Percentiles rank a stretch among this genome's conserved stretches.
These are phyloP conservation scores for Hypomesus transpacificus DNA, from an alignment of 2,113 vertebrate genomes.

Conservation along the genomic window DNA sequence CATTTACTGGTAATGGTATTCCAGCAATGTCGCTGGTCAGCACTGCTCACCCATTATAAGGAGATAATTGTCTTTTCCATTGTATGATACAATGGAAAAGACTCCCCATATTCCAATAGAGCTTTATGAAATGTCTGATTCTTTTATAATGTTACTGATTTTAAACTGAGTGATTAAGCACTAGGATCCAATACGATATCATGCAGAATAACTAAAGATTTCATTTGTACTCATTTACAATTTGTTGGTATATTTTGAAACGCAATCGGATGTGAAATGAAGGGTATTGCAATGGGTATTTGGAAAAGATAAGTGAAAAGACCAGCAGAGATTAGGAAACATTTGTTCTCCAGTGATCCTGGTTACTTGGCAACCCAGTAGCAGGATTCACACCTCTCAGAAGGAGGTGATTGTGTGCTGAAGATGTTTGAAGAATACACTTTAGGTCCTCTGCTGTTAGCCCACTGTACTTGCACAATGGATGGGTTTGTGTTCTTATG, in stretches of 20 bases:
- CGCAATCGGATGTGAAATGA: background rate
- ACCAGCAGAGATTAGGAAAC: conserved; percentile 52
- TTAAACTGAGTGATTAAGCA: too few species aligned
- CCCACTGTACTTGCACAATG: background rate
- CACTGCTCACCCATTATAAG: conserved; percentile 24
- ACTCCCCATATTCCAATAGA: conserved; percentile 20
- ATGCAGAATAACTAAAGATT: background rate
- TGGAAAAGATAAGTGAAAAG: conserved; percentile 43
- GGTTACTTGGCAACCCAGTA: conserved; percentile 72
- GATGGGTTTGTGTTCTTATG: too few species aligned
- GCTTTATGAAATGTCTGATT: conserved; percentile 28
- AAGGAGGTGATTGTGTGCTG: conserved; percentile 41
- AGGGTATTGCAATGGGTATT: conserved; percentile 1
- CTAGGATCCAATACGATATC: too few species aligned
- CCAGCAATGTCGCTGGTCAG: conserved; percentile 33
- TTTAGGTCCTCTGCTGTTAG: conserved; percentile 56
- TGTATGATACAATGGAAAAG: background rate
- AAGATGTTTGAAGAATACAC: conserved; percentile 26
- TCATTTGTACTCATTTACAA: background rate
- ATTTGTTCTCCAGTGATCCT: conserved; percentile 54
- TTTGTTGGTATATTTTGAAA: background rate
- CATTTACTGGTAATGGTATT: conserved; percentile 49
- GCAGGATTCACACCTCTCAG: conserved; percentile 59
- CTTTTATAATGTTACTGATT: conserved; percentile 12
- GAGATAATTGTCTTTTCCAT: conserved; percentile 19